Percentiles rank a stretch among this genome's conserved stretches.
Conservation (phyloP, 2,113 vertebrate species). For the Anguilla japonica region DNA sequence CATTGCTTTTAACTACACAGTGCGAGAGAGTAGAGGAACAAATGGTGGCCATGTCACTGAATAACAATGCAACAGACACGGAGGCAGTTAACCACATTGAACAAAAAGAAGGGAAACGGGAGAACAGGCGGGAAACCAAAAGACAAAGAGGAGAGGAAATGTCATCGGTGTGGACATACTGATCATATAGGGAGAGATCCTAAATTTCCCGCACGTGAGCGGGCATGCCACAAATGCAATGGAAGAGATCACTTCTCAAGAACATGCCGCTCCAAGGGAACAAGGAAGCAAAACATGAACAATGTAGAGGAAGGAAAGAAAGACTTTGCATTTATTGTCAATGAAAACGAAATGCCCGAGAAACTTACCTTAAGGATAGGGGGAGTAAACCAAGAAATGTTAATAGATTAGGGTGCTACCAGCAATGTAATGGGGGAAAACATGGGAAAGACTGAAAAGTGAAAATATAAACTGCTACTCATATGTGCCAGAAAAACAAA, state of each 20-base stretch:
- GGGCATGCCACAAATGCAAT: conserved; percentile 20
- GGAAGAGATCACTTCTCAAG: conserved; percentile 29
- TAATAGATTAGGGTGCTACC: conserved; percentile 27
- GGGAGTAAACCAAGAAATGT: conserved; percentile 12
- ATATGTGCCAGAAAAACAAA: too few relatives aligned
- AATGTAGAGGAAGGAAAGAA: conserved; percentile 2
- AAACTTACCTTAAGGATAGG: conserved; percentile 9
- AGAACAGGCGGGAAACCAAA: not conserved
- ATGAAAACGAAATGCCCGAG: conserved; percentile 1
- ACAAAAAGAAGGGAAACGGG: too few relatives aligned
- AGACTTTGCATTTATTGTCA: conserved; percentile 33
- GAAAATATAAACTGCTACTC: conserved; percentile 24
- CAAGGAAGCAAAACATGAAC: not conserved
- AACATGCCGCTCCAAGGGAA: conserved; percentile 6
- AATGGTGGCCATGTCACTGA: conserved; percentile 12
- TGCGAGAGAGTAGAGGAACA: conserved; percentile 14
- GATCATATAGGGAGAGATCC: conserved; percentile 31
- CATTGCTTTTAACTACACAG: too few relatives aligned
- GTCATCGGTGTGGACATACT: conserved; percentile 28
- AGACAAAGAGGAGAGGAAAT: conserved; percentile 11
- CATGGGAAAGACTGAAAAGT: conserved; percentile 31
- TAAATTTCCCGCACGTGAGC: conserved; percentile 28
- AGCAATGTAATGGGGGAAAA: conserved; percentile 26
- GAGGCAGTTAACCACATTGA: too few relatives aligned
- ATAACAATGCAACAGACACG: too few relatives aligned